A percentile compares a stretch with the other conserved stretches of the same genome.
Evolutionary conservation across 2,797 vertebrate genomes (phyloP).

Genomic region (Sitta carolinensis): DNA sequence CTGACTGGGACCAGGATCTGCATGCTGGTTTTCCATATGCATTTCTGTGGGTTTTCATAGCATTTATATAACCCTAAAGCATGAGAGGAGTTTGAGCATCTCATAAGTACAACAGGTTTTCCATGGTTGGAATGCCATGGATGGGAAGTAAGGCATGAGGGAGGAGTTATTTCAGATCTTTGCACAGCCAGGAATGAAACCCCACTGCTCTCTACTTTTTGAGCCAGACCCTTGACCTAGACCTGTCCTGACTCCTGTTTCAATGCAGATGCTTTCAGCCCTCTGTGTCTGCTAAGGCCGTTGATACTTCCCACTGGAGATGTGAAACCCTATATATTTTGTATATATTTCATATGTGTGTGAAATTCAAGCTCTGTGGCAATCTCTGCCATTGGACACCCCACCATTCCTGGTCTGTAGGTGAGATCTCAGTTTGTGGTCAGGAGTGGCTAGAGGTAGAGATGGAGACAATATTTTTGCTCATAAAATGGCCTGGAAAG

Average conservation of each 20-base stretch:
- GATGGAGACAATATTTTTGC: background rate
- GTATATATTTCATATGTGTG: background rate
- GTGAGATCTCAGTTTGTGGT: background rate
- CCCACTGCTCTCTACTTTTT: background rate
- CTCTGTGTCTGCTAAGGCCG: background rate
- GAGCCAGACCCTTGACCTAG: background rate
- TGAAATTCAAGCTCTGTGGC: background rate
- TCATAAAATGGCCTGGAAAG: background rate
- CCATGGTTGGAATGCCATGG: rapidly evolving
- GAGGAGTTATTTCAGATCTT: background rate
- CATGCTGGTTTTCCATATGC: background rate
- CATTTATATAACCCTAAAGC: background rate
- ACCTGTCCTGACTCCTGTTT: background rate
- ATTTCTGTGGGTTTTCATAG: background rate
- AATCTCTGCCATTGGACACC: background rate
- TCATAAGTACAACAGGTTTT: background rate
- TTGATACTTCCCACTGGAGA: background rate
- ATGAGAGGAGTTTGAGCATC: background rate
- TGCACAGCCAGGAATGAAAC: background rate
- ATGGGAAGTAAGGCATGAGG: background rate
- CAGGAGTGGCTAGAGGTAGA: background rate
- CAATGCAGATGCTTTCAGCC: background rate
- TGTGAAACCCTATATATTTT: background rate
- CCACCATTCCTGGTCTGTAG: background rate
- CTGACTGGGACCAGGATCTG: background rate